phyloP scores from a whole-genome alignment of 2,888 invertebrate species.

The Chesias legatella region DNA sequence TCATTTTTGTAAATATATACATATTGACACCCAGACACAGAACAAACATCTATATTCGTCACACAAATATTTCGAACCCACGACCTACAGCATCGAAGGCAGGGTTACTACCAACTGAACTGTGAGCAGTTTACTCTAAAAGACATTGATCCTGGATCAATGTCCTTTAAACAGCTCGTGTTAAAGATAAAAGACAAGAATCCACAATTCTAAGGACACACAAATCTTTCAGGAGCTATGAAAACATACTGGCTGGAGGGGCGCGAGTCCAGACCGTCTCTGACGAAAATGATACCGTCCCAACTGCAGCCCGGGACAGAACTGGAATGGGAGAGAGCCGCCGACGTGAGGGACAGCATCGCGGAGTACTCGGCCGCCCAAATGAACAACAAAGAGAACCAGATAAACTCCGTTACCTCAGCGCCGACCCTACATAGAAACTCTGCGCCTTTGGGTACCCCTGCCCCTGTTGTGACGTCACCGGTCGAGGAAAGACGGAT shows the following conservation, averaged over 20 bases:
- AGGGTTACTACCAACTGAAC: too few species aligned
- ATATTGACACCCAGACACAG: too few species aligned
- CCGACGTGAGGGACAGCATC: conserved; percentile 68
- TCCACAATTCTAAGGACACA: conserved; percentile 5
- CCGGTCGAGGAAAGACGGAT: conserved; percentile 84
- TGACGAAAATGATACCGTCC: conserved; percentile 64
- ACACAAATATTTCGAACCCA: too few species aligned
- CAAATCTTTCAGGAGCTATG: conserved; percentile 83
- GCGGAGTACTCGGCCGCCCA: conserved; percentile 68
- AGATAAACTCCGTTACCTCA: conserved; percentile 44
- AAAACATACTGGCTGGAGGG: conserved; percentile 94
- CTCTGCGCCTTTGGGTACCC: conserved; percentile 29
- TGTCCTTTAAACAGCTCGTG: too few species aligned
- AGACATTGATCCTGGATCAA: too few species aligned
- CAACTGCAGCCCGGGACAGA: conserved; percentile 65
- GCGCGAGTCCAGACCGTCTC: conserved; percentile 83
- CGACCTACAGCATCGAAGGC: too few species aligned
- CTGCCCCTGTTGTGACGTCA: conserved; percentile 54
- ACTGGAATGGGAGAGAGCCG: conserved; percentile 70
- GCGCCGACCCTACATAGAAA: conserved; percentile 42
- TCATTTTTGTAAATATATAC: too few species aligned
- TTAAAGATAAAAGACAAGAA: too few species aligned
- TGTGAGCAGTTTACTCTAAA: too few species aligned
- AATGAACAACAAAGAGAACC: conserved; percentile 48
- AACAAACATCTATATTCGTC: too few species aligned